phyloP scores from a whole-genome alignment of 2,797 vertebrate species.

The Loriculus beryllinus region DNA sequence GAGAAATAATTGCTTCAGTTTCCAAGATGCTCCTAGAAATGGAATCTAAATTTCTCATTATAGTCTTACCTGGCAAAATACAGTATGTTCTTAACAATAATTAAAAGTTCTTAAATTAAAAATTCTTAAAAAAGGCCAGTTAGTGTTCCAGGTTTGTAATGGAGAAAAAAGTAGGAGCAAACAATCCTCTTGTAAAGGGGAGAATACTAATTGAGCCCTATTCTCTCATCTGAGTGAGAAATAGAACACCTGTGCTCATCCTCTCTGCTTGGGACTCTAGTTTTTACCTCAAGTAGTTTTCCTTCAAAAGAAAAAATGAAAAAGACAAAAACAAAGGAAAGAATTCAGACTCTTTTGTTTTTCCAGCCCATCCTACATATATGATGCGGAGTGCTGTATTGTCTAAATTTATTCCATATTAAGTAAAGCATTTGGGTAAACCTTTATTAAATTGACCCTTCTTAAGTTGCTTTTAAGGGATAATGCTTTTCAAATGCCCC shows the following conservation, averaged over 20 bases:
- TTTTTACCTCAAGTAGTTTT: not conserved
- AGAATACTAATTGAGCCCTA: slow-evolving; percentile 2
- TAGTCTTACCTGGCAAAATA: slow-evolving; percentile 39
- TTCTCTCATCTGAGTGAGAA: slow-evolving; percentile 1
- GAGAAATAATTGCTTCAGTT: slow-evolving; percentile 60
- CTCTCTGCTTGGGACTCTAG: not conserved
- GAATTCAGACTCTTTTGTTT: not conserved
- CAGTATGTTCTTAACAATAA: slow-evolving; percentile 50
- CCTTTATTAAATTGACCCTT: not conserved
- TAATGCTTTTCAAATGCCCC: not conserved
- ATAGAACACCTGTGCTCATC: not conserved
- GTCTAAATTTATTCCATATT: not conserved
- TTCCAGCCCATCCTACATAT: not conserved
- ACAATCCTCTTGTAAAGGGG: slow-evolving; percentile 9
- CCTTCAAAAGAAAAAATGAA: not conserved
- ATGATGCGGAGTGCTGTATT: not conserved
- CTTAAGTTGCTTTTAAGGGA: not conserved
- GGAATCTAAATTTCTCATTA: slow-evolving; percentile 46
- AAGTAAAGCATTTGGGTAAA: not conserved
- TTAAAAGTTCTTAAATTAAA: slow-evolving; percentile 45
- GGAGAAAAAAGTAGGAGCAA: slow-evolving; percentile 27
- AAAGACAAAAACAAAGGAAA: not conserved
- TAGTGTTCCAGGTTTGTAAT: slow-evolving; percentile 23
- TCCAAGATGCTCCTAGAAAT: slow-evolving; percentile 56
- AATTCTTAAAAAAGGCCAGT: slow-evolving; percentile 24